Conservation (phyloP, 2,888 invertebrate species). For the Pseudococcus jackbeardsleyi region DNA sequence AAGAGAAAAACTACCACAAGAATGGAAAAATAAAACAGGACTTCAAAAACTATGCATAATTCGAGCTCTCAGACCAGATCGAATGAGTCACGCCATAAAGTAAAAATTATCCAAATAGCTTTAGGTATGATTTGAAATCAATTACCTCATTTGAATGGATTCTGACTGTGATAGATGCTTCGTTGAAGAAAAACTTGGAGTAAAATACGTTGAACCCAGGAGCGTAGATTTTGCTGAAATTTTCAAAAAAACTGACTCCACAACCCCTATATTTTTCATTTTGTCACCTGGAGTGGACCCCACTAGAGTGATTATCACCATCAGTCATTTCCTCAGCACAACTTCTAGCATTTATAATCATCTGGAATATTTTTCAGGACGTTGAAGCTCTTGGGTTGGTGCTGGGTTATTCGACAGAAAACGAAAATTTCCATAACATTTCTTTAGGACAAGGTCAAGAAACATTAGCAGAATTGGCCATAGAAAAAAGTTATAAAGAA, state of each 20-base stretch:
- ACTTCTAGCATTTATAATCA: neutral
- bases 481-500: constrained; percentile 80
- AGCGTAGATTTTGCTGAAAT: constrained; percentile 87
- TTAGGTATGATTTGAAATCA: neutral
- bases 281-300: constrained; percentile 96
- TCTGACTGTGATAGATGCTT: constrained; percentile 75
- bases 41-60: constrained; percentile 92
- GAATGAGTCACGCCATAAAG: constrained; percentile 93
- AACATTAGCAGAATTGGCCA: constrained; percentile 88
- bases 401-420: constrained; percentile 83
- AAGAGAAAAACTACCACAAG: constrained; percentile 93
- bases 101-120: neutral
- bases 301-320: constrained; percentile 76
- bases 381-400: constrained; percentile 88
- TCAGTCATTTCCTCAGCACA: neutral
- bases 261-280: constrained; percentile 93
- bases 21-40: constrained; percentile 92
- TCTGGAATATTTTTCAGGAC: constrained; percentile 73
- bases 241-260: constrained; percentile 85
- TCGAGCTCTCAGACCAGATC: constrained; percentile 89
- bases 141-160: constrained; percentile 65
- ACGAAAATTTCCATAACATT: constrained; percentile 90
- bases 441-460: constrained; percentile 96
- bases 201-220: constrained; percentile 84
- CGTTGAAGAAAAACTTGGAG: constrained; percentile 89